Base-by-base conservation (phyloP, 2,113 vertebrate species). In the Xenopus laevis region DNA sequence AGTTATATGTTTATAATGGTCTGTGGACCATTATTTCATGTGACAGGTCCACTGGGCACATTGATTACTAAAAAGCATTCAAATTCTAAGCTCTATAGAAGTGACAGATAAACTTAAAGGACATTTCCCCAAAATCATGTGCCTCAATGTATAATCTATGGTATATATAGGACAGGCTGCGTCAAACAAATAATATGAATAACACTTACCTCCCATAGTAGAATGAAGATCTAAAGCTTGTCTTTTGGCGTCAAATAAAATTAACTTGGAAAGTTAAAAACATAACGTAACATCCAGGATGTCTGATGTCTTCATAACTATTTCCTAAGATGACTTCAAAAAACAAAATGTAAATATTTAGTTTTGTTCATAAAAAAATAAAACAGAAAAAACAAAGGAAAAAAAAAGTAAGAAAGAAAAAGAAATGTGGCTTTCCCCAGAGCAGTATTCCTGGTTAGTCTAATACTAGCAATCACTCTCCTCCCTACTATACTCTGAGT, bases 231-330 rank as follows among this genome's bases (percentile, higher is more conserved):
- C 70, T 55, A 57, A 47, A 53, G 16, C 16, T 21, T 13, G n/a
- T 3, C 40, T 46, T 16, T 20, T 30, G 65, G 47, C 30, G 15
- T 12, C 17, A 46, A 45, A 46, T 45, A 17, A 16, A 45, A 18
- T 45, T 73, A 15, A 40, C 55, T 9, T 61, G 58, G 53, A 18
- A 27, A 73, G 52, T 58, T 45, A 53, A 58, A 45, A 15, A 57
- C 52, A 72, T 52, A 18, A 65, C 58, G 50, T 17, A 65, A 20
- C 40, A 18, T 23, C 63, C 62, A 57, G 55, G 71, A 57, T 50
- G 78, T n/a, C 40, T 71, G 71, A 82, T 68, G 83, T 85, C 83
- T 83, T 84, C 82, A 83, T 86, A 81, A 77, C 80, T 72, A 60
- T 82, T 20, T 65, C 46, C 65, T 67, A 17, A 60, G 71, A 78